phyloP scores from a whole-genome alignment of 2,797 vertebrate species.

The Gymnoscopelus braueri region DNA sequence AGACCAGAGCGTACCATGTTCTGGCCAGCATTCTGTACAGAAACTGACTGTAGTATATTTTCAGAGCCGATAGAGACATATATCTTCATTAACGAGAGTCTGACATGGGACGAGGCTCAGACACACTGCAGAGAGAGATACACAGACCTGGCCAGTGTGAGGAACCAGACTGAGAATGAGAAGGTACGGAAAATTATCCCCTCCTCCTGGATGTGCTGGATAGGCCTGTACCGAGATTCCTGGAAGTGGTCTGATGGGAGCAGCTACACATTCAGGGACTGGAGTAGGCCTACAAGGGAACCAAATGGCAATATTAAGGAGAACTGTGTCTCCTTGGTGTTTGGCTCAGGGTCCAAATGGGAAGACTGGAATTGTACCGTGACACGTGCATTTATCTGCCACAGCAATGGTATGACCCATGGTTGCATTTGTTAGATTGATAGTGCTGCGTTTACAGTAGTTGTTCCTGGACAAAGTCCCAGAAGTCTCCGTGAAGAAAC shows the following conservation, averaged over 20 bases:
- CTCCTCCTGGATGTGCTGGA: slow-evolving; percentile 5
- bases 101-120: slow-evolving; percentile 48
- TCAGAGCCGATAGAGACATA: slow-evolving; percentile 17
- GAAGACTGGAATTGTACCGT: not conserved
- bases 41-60: not conserved
- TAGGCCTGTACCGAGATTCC: slow-evolving; percentile 44
- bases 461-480: not conserved
- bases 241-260: slow-evolving; percentile 53
- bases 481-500: not conserved
- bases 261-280: slow-evolving; percentile 18
- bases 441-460: not conserved
- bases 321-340: not conserved
- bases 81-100: fast-evolving
- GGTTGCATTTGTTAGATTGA: not conserved
- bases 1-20: not conserved
- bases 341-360: not conserved
- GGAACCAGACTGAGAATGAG: slow-evolving; percentile 16
- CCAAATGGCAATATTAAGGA: not conserved
- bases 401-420: slow-evolving; percentile 10
- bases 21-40: too few relatives aligned
- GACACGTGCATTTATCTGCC: slow-evolving; percentile 31
- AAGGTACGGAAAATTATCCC: not conserved
- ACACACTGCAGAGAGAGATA: slow-evolving; percentile 36
- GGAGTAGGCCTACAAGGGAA: fast-evolving
- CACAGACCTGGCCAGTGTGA: slow-evolving; percentile 59